Evolutionary conservation across 2,888 invertebrate species (phyloP).

Genomic region (Lithophane socia): DNA sequence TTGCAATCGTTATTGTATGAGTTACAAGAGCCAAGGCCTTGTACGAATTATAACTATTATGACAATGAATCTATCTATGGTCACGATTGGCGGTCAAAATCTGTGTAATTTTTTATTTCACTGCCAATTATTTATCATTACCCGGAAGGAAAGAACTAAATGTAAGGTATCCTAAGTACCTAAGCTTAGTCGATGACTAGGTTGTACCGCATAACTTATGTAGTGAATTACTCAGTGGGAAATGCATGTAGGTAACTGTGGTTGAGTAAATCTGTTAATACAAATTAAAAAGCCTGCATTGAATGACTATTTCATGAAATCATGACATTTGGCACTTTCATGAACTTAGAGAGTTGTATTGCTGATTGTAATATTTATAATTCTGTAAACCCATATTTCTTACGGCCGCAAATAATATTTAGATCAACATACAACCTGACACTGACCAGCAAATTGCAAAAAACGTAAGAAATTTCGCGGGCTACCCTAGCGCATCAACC

Average conservation of each 20-base stretch:
- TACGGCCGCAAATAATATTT: too few species aligned
- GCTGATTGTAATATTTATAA: too few species aligned
- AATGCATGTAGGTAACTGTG: background rate
- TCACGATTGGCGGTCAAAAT: slow-evolving; percentile 25
- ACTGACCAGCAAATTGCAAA: too few species aligned
- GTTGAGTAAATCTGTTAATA: background rate
- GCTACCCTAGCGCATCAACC: too few species aligned
- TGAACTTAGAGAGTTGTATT: too few species aligned
- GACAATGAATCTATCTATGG: slow-evolving; percentile 43
- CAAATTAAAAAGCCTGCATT: background rate
- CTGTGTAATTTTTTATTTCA: background rate
- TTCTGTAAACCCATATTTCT: too few species aligned
- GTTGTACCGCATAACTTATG: background rate
- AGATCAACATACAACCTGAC: too few species aligned
- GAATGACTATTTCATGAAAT: too few species aligned
- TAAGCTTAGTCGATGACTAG: background rate
- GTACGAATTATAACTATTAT: slow-evolving; percentile 72
- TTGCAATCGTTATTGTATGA: slow-evolving; percentile 61
- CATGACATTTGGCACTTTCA: too few species aligned
- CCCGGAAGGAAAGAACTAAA: slow-evolving; percentile 11
- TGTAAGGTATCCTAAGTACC: background rate
- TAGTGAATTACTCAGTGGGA: slow-evolving; percentile 17
- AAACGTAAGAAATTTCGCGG: too few species aligned
- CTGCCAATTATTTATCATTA: background rate
- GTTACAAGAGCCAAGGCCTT: slow-evolving; percentile 65